Conservation (phyloP, 2,888 invertebrate genomes). For the Helobdella robusta region DNA sequence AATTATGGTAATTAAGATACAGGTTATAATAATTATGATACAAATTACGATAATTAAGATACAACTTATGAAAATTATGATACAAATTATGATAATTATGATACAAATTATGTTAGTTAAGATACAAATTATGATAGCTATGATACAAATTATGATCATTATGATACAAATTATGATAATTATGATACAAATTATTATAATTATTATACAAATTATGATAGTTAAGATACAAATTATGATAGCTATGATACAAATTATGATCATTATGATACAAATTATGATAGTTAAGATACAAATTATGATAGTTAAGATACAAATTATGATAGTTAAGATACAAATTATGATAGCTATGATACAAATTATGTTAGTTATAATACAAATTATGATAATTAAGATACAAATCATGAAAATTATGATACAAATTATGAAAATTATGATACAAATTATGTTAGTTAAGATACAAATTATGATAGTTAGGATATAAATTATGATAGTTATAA, state of each 20-base stretch:
- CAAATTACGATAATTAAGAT: conserved; percentile 31
- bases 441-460: conserved; percentile 6
- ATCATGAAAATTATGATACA: no score
- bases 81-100: conserved; percentile 31
- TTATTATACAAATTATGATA: no score
- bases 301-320: conserved; percentile 17
- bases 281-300: no score
- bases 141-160: conserved; percentile 1
- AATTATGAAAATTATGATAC: conserved; percentile 30
- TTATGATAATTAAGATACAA: conserved; percentile 29
- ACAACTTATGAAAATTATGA: conserved; percentile 5
- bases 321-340: no score
- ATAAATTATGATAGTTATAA: conserved; percentile 8
- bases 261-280: conserved; percentile 5
- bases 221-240: conserved; percentile 6
- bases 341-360: conserved; percentile 29
- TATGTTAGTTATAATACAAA: no score
- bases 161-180: conserved; percentile 32
- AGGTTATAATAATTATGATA: background rate
- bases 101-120: conserved; percentile 3
- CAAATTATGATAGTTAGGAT: conserved; percentile 31
- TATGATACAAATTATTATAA: conserved; percentile 1
- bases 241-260: no score
- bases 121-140: conserved; percentile 32
- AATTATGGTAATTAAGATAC: conserved; percentile 30